These are phyloP conservation scores for Phania funesta DNA, from an alignment of 2,888 invertebrate genomes.

Conservation along the genomic window DNA sequence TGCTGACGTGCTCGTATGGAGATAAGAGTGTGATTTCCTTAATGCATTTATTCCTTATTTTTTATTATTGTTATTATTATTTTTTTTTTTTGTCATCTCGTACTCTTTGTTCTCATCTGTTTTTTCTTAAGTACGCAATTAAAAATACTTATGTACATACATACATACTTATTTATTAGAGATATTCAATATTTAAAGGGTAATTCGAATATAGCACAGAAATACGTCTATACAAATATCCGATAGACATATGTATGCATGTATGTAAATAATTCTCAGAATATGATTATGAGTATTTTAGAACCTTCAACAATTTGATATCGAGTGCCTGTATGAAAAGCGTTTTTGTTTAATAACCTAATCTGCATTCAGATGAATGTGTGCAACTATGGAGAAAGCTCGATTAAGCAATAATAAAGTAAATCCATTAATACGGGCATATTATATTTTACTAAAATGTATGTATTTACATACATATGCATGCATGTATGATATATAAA, in stretches of 20 bases:
- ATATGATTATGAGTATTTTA: too few relatives aligned
- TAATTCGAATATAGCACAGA: background rate
- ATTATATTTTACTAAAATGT: too few relatives aligned
- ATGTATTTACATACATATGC: background rate
- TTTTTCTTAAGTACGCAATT: background rate
- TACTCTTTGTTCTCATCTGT: background rate
- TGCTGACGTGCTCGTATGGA: background rate
- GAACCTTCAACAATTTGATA: too few relatives aligned
- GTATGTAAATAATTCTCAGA: too few relatives aligned
- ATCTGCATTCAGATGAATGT: too few relatives aligned
- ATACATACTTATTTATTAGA: too few relatives aligned
- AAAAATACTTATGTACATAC: background rate
- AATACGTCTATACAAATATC: background rate
- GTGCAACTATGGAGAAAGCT: too few relatives aligned
- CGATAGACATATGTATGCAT: background rate
- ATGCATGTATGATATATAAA: too few relatives aligned
- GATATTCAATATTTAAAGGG: background rate
- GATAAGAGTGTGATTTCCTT: background rate
- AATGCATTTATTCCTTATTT: background rate
- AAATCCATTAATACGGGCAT: too few relatives aligned
- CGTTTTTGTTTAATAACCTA: too few relatives aligned
- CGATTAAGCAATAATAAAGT: too few relatives aligned
- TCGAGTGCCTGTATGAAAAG: too few relatives aligned
- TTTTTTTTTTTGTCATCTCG: background rate
- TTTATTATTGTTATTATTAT: background rate